phyloP scores from a whole-genome alignment of 2,888 invertebrate species.

The Trachelus troglodyta region DNA sequence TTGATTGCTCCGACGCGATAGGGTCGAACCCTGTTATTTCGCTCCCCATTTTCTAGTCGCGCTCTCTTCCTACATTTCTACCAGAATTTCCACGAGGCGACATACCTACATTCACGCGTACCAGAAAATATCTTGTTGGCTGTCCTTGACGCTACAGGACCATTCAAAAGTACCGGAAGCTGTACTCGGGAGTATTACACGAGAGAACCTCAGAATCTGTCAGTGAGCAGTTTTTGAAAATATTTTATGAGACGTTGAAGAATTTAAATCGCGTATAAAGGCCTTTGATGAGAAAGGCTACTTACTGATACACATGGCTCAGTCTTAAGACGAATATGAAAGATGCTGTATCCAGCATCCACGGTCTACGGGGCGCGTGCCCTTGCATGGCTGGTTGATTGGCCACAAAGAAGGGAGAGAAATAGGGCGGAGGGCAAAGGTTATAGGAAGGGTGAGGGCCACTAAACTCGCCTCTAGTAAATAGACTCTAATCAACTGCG shows the following conservation, averaged over 20 bases:
- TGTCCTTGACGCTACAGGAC: neutral
- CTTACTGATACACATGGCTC: neutral
- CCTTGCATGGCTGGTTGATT: constrained; percentile 63
- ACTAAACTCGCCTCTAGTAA: constrained; percentile 63
- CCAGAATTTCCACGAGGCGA: neutral
- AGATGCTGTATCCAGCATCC: constrained; percentile 19
- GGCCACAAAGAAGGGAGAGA: constrained; percentile 61
- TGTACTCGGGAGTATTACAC: neutral
- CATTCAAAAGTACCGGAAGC: neutral
- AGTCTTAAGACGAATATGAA: constrained; percentile 1
- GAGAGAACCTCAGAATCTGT: neutral
- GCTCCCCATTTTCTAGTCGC: constrained; percentile 35
- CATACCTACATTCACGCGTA: constrained; percentile 2
- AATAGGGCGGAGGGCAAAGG: constrained; percentile 41
- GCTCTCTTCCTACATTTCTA: constrained; percentile 10
- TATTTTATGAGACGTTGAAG: neutral
- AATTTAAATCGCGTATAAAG: neutral
- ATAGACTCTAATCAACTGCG: constrained; percentile 65
- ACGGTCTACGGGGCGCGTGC: constrained; percentile 43
- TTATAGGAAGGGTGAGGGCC: constrained; percentile 26
- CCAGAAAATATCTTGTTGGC: neutral
- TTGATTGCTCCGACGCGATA: constrained; percentile 61
- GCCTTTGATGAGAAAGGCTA: neutral
- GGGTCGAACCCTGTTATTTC: constrained; percentile 62
- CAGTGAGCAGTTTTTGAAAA: neutral